These are phyloP conservation scores for Zygothrica quintamaculata DNA, from an alignment of 2,888 invertebrate genomes.

Conservation along the genomic window DNA sequence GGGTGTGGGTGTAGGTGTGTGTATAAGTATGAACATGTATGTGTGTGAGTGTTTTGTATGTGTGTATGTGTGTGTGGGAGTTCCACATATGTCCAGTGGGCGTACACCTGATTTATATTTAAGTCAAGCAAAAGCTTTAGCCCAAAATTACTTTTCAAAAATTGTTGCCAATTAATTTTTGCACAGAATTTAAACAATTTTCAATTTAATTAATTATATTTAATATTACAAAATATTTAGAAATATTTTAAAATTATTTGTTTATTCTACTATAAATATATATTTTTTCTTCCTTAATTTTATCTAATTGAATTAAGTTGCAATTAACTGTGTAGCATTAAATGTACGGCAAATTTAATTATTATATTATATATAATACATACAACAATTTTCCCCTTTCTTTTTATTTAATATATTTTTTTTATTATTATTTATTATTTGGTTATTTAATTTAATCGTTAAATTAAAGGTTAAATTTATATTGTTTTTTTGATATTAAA, in stretches of 20 bases:
- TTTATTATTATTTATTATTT: constrained; percentile 1
- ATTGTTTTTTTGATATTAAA: background rate
- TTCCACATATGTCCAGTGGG: constrained; percentile 8
- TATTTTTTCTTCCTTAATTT: constrained; percentile 10
- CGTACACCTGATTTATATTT: constrained; percentile 17
- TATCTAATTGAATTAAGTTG: constrained; percentile 46
- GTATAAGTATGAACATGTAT: background rate
- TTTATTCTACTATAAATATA: constrained; percentile 4
- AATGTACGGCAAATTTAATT: constrained; percentile 31
- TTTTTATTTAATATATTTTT: background rate
- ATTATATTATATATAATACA: constrained; percentile 17
- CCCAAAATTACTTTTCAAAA: background rate
- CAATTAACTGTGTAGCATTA: constrained; percentile 24
- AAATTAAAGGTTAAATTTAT: constrained; percentile 1
- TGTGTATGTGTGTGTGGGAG: too few relatives aligned
- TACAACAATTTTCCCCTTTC: background rate
- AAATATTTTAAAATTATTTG: constrained; percentile 26
- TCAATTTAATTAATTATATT: constrained; percentile 27
- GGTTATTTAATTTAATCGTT: constrained; percentile 26
- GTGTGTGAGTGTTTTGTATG: background rate
- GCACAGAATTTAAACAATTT: constrained; percentile 14
- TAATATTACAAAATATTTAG: constrained; percentile 30
- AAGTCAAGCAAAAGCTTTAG: background rate
- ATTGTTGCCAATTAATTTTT: background rate
- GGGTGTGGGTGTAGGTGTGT: too few relatives aligned